Conservation (phyloP, 2,888 invertebrate genomes). For the Drosophila paranaensis region DNA sequence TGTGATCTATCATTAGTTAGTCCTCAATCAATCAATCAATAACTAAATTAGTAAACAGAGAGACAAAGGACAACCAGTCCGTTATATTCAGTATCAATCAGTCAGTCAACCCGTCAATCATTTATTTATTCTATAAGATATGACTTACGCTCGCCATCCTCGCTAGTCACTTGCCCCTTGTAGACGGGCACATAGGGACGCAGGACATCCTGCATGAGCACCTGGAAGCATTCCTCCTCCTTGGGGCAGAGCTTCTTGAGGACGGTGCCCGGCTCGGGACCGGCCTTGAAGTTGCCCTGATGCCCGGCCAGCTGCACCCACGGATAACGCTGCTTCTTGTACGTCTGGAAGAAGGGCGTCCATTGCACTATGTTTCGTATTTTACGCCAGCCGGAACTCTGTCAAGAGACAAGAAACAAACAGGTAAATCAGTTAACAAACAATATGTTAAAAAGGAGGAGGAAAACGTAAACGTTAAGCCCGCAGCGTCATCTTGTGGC, state of each 20-base stretch:
- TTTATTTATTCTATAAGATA: no score
- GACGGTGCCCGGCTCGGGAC: constrained; percentile 96
- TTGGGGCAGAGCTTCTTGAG: constrained; percentile 95
- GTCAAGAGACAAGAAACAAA: background rate
- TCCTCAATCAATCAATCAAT: no score
- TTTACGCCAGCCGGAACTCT: constrained; percentile 97
- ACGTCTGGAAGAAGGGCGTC: constrained; percentile 98
- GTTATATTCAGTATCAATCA: no score
- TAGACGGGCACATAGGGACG: constrained; percentile 97
- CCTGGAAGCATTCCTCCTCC: constrained; percentile 94
- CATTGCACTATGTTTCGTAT: constrained; percentile 97
- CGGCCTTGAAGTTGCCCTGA: constrained; percentile 97
- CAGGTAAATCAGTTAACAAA: background rate
- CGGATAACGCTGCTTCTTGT: constrained; percentile 97
- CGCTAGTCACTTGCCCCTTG: constrained; percentile 93
- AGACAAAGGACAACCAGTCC: no score
- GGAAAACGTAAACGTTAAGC: background rate
- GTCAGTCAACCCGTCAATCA: background rate
- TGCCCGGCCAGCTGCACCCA: constrained; percentile 99
- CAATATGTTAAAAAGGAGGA: background rate
- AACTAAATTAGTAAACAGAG: no score
- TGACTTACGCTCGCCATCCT: constrained; percentile 90
- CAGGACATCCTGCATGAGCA: constrained; percentile 93
- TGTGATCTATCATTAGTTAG: no score
- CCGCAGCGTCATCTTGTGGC: constrained; percentile 27